Evolutionary conservation across 2,888 invertebrate genomes (phyloP), one percentile per base, ranked within the genome.

Genomic region (Aspidiotus destructor): DNA sequence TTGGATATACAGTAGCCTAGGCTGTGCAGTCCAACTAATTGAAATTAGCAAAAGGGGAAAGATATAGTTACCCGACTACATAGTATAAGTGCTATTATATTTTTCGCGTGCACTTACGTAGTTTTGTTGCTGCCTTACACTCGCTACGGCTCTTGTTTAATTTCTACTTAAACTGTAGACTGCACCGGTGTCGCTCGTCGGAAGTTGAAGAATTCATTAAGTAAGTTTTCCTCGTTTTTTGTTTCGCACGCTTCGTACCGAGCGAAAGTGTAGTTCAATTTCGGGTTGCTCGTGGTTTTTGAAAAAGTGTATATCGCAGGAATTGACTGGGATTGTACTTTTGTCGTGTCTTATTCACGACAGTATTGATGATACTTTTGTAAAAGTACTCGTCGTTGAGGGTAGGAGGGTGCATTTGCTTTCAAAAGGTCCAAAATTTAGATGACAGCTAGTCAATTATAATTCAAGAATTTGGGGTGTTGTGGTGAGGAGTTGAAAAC

Each of bases 1-100:
- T 48, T 48, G 48, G 48, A 13, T 13, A 11, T 11, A 11, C 11
- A 48, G 48, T 48, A 13, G 10, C n/a, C 48, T 11, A 11, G n/a
- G n/a, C n/a, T n/a, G 48, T 48, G 48, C 48, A 48, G 48, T 48
- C 48, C n/a, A 11, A n/a, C n/a, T 48, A 48, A 48, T 48, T 48
- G 48, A 48, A 48, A 48, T 48, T 48, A 48, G 48, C 48, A 48
- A 48, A 11, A n/a, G 48, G 48, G 48, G 48, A n/a, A n/a, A 48
- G 48, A n/a, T 28, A 28, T 28, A 48, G 48, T n/a, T 48, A n/a
- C 11, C 11, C 11, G 48, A n/a, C 48, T 48, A 48, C 48, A n/a
- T 6, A 48, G n/a, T n/a, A 28, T 28, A 28, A 28, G 28, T 28
- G 28, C 28, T 28, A 28, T 28, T 28, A 28, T n/a, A 48, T 48